Evolutionary conservation across 2,888 invertebrate genomes (phyloP), one percentile per base, ranked within the genome.

Genomic region (Nomada flava): DNA sequence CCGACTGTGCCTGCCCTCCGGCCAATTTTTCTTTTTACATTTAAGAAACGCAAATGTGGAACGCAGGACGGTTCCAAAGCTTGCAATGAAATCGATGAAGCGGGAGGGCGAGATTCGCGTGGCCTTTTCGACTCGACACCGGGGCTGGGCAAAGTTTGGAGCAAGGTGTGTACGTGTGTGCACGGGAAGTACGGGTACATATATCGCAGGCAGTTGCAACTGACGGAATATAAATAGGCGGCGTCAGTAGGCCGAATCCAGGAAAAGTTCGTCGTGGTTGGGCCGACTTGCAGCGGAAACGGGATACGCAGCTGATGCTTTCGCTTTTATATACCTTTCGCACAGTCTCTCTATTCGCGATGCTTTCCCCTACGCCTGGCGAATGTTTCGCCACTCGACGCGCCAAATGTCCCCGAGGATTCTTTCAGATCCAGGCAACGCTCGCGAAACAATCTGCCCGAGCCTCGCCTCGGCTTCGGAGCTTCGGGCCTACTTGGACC

Each of bases 201-300:
- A 70, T 71, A 73, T 71, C 18, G 82, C 82, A 44, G 65, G 36
- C 79, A 26, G 84, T 71, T 84, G 62, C 71, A 71, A 79, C 55
- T 11, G 82, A 26, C 50, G 73, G 20, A 77, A 44, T 86, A 86
- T 88, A 88, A 87, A 87, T 87, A 87, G 84, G 80, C 59, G 59
- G 79, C 77, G 76, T 77, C 68, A 29, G 77, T 84, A 79, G 73
- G 84, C 79, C 84, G 69, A 86, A 88, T 86, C 77, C 82, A 76
- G 79, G 82, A 88, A 88, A 88, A 81, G 70, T 86, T 82, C 15
- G 47, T 72, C 47, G 67, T 29, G 63, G 23, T 76, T 53, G 47
- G 42, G 47, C 42, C 53, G 59, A 26, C 47, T 50, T 11, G 15
- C 68, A 18, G 5, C 79, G 80, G 79, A 79, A 78, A 55, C 67